Percentiles rank a stretch among this genome's conserved stretches.
Evolutionary conservation across 2,113 vertebrate species (phyloP).

Genomic region (Menura novaehollandiae): DNA sequence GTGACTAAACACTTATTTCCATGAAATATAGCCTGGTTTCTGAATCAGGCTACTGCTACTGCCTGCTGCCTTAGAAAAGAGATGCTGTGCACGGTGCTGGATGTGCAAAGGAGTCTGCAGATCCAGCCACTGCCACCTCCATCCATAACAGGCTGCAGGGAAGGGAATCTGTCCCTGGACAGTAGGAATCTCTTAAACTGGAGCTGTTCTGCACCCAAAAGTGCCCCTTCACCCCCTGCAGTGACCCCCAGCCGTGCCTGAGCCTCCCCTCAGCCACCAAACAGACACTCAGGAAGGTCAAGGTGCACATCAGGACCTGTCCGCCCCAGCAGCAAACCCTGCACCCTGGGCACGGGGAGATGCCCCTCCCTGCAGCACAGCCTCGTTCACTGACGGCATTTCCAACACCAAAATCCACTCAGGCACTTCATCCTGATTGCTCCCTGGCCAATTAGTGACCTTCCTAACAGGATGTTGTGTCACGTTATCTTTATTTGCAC

Average conservation of each 20-base stretch:
- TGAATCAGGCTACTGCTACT: background rate
- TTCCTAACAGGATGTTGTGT: constrained; percentile 5
- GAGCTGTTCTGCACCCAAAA: background rate
- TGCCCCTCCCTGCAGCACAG: background rate
- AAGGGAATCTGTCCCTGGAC: background rate
- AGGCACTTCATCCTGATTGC: background rate
- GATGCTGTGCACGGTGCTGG: background rate
- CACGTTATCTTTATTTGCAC: constrained; percentile 4
- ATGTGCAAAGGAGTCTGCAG: accelerated
- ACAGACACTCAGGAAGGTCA: background rate
- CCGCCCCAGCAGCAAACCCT: background rate
- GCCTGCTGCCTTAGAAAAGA: background rate
- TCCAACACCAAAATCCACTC: background rate
- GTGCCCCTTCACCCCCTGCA: background rate
- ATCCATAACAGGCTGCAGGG: background rate
- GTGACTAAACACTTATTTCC: background rate
- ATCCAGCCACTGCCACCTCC: background rate
- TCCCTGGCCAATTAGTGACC: background rate
- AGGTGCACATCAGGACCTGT: background rate
- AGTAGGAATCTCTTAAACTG: background rate
- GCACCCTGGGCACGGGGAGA: background rate
- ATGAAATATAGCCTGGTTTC: background rate
- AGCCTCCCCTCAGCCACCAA: background rate
- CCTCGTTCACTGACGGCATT: background rate
- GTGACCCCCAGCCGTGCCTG: background rate